phyloP scores from a whole-genome alignment of 2,797 vertebrate genomes.

The Squalus acanthias region DNA sequence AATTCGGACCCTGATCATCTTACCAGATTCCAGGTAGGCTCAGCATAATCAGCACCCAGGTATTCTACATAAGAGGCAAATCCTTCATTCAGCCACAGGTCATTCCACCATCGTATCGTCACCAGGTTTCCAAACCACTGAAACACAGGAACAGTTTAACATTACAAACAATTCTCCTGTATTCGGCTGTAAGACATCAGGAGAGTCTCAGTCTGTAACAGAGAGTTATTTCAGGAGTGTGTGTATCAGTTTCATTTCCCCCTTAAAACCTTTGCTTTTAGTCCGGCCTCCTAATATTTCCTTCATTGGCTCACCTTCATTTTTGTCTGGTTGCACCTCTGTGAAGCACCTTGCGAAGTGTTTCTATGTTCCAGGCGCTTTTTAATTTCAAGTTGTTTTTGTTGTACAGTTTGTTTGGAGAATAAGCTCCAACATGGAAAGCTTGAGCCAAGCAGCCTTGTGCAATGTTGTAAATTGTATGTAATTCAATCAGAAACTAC shows the following conservation, averaged over 20 bases:
- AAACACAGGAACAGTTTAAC: conserved; percentile 15
- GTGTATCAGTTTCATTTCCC: not conserved
- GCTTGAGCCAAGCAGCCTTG: no score
- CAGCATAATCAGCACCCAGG: conserved; percentile 65
- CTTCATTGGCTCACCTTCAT: not conserved
- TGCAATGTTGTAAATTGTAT: not conserved
- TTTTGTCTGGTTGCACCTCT: no score
- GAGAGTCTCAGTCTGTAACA: not conserved
- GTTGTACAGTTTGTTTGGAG: no score
- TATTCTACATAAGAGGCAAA: conserved; percentile 87
- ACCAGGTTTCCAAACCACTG: conserved; percentile 97
- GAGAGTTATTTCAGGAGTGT: not conserved
- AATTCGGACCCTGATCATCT: conserved; percentile 46
- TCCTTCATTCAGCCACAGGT: conserved; percentile 90
- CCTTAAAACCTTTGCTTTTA: no score
- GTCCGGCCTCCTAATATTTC: not conserved
- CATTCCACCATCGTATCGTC: conserved; percentile 87
- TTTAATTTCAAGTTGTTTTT: no score
- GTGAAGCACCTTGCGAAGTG: no score
- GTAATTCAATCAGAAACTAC: not conserved
- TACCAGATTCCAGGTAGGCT: conserved; percentile 74
- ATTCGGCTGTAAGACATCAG: not conserved
- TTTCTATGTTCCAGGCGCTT: no score
- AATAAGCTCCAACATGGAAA: not conserved
- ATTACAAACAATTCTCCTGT: not conserved